Conservation (phyloP, 2,888 invertebrate species). For the Xestia ashworthii region DNA sequence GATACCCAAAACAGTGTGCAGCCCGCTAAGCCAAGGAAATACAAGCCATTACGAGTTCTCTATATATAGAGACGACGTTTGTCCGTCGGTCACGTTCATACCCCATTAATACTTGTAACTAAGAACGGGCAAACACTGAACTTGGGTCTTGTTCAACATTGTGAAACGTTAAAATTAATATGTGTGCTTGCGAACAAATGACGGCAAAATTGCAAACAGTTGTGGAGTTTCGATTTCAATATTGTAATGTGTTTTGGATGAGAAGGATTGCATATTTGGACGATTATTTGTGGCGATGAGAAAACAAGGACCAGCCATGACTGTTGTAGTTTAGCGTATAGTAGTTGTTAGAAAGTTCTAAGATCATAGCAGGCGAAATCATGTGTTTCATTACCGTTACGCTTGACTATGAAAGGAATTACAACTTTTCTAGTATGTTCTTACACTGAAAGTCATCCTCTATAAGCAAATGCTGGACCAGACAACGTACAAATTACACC, state of each 20-base stretch:
- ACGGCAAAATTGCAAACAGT: conserved; percentile 32
- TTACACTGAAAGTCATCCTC: not conserved
- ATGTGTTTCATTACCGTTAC: not conserved
- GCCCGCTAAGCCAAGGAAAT: conserved; percentile 74
- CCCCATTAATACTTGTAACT: conserved; percentile 83
- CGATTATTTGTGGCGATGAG: not conserved
- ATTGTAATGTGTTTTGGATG: conserved; percentile 12
- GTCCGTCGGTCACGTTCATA: conserved; percentile 81
- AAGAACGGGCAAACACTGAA: conserved; percentile 70
- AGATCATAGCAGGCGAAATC: not conserved
- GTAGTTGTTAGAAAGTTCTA: not conserved
- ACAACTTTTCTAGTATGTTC: not conserved
- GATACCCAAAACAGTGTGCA: conserved; percentile 55
- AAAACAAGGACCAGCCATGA: too few relatives aligned
- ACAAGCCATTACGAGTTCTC: conserved; percentile 78
- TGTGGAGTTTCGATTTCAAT: conserved; percentile 39
- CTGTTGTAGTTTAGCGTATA: too few relatives aligned
- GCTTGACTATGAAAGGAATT: not conserved
- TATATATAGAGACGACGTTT: conserved; percentile 78
- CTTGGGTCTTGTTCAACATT: conserved; percentile 58
- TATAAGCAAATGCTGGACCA: too few relatives aligned
- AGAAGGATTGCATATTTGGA: not conserved
- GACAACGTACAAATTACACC: not conserved
- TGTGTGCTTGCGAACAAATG: conserved; percentile 24
- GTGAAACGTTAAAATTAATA: conserved; percentile 57